A percentile compares a stretch with the other conserved stretches of the same genome.
Evolutionary conservation across 1,140 invertebrate genomes (phyloP).

Genomic region (Microplitis demolitor): DNA sequence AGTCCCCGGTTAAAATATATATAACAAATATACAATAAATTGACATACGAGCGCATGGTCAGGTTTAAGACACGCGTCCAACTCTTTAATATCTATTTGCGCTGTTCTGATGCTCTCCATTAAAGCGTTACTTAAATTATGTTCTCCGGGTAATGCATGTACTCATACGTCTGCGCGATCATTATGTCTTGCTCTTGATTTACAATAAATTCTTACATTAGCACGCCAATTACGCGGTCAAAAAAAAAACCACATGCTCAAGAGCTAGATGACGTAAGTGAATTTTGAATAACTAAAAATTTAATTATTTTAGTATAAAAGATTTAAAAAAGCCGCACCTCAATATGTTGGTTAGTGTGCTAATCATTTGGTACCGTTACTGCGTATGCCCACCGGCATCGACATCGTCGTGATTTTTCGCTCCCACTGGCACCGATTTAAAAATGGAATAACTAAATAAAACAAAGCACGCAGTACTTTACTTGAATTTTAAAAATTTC

Average conservation of each 20-base stretch:
- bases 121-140: slow-evolving; percentile 26
- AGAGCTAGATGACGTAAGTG: too few species aligned
- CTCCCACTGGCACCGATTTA: background rate
- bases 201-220: background rate
- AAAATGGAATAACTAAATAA: background rate
- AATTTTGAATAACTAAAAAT: too few species aligned
- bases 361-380: slow-evolving; percentile 32
- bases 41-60: background rate
- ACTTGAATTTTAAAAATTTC: too few species aligned
- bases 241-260: background rate
- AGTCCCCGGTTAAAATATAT: background rate
- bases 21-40: background rate
- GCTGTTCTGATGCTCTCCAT: background rate
- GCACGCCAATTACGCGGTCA: background rate
- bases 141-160: slow-evolving; percentile 51
- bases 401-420: too few species aligned
- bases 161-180: slow-evolving; percentile 49
- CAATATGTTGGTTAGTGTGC: slow-evolving; percentile 36
- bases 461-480: background rate
- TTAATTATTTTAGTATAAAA: background rate
- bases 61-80: background rate
- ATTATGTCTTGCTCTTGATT: background rate
- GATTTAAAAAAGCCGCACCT: background rate
- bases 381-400: background rate
- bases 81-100: background rate